These are phyloP conservation scores for Halichondria panicea DNA, from an alignment of 37 sponge, comb jelly and placozoan species.

Conservation along the genomic window DNA sequence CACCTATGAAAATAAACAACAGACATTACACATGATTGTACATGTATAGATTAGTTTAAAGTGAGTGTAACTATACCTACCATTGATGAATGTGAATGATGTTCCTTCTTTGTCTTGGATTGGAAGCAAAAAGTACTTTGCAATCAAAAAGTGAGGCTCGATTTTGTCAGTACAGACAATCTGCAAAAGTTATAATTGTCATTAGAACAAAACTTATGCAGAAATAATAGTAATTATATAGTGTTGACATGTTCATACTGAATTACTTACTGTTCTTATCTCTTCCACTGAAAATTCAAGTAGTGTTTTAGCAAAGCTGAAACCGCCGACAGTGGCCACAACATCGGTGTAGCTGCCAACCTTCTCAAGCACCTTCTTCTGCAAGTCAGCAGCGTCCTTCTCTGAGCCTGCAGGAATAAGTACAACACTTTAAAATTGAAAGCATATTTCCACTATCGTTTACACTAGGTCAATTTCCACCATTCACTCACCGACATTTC, in stretches of 20 bases:
- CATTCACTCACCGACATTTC: too few relatives aligned
- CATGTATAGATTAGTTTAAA: neutral
- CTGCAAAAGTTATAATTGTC: neutral
- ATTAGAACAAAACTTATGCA: too few relatives aligned
- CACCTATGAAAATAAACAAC: slow-evolving; percentile 1
- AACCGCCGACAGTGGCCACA: slow-evolving; percentile 13
- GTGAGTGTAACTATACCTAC: neutral
- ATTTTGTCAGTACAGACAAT: neutral
- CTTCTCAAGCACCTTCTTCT: slow-evolving; percentile 1
- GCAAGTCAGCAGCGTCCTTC: slow-evolving; percentile 13
- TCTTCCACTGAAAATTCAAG: slow-evolving; percentile 11
- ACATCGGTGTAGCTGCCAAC: slow-evolving; percentile 18
- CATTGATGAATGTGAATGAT: slow-evolving; percentile 7
- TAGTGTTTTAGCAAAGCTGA: neutral
- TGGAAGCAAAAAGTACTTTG: neutral
- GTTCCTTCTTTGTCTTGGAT: slow-evolving; percentile 10
- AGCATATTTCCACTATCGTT: neutral
- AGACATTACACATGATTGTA: neutral
- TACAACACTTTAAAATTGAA: too few relatives aligned
- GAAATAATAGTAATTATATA: too few relatives aligned
- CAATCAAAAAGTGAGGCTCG: neutral
- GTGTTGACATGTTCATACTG: neutral
- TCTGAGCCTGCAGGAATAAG: slow-evolving; percentile 15
- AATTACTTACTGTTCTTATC: neutral
- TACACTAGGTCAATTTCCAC: too few relatives aligned